Evolutionary conservation across 2,113 vertebrate species (phyloP).

Genomic region (Microcebus lehilahytsara): DNA sequence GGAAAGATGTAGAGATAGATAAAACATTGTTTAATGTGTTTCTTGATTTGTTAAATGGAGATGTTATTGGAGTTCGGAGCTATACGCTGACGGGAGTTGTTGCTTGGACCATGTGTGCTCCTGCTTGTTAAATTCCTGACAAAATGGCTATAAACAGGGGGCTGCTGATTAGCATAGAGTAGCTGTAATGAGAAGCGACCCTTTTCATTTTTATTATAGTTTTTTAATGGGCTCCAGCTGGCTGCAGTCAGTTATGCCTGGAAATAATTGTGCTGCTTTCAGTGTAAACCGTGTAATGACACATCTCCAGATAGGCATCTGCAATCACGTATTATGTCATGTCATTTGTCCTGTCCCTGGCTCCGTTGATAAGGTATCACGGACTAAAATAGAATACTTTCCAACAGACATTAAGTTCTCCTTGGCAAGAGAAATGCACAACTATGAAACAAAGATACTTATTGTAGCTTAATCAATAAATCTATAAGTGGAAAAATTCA

Average conservation of each 20-base stretch:
- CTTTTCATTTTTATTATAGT: conserved; percentile 65
- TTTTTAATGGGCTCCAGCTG: conserved; percentile 69
- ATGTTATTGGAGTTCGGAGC: background rate
- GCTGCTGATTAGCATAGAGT: conserved; percentile 46
- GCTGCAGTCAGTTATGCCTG: conserved; percentile 54
- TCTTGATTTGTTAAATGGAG: background rate
- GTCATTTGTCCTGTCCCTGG: background rate
- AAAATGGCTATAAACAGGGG: conserved; percentile 37
- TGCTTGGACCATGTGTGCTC: background rate
- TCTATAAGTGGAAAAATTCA: background rate
- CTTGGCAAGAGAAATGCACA: background rate
- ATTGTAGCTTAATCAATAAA: background rate
- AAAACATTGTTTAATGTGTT: background rate
- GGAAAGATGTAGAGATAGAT: background rate
- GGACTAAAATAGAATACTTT: conserved; percentile 18
- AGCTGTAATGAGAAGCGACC: conserved; percentile 52
- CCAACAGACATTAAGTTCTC: conserved; percentile 2
- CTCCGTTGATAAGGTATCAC: background rate
- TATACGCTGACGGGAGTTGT: background rate
- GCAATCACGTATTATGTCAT: background rate
- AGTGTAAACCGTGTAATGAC: conserved; percentile 21
- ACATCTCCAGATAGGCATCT: conserved; percentile 60
- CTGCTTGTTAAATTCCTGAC: conserved; percentile 68
- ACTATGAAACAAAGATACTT: conserved; percentile 14
- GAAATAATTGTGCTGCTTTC: conserved; percentile 61